Conservation (phyloP, 2,797 vertebrate genomes). For the Lutjanus campechanus region DNA sequence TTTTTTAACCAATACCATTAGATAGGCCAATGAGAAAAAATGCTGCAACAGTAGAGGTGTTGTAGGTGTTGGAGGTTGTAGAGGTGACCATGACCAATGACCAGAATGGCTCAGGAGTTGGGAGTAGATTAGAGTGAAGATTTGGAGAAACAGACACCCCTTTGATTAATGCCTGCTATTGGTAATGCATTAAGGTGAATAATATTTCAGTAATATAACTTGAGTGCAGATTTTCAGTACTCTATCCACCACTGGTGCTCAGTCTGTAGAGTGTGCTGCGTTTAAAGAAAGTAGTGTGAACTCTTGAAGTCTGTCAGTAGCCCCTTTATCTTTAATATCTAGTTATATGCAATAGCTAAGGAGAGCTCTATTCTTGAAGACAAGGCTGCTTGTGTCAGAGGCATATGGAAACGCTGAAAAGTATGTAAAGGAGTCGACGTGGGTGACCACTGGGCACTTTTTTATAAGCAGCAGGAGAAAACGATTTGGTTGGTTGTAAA, state of each 20-base stretch:
- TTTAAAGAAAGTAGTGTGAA: neutral
- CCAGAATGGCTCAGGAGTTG: too few species aligned
- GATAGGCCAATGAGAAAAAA: too few species aligned
- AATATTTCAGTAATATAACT: too few species aligned
- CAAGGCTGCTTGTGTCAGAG: conserved; percentile 50
- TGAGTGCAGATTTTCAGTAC: too few species aligned
- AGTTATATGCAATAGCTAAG: neutral
- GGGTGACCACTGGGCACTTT: conserved; percentile 63
- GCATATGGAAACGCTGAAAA: conserved; percentile 43
- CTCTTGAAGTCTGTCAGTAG: conserved; percentile 4
- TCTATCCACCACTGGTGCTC: neutral
- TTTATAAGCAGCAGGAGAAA: conserved; percentile 78
- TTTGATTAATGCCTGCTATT: too few species aligned
- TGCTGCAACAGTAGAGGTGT: too few species aligned
- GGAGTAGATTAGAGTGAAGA: too few species aligned
- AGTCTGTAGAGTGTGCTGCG: neutral
- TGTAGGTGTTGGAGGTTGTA: too few species aligned
- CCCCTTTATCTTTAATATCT: conserved; percentile 20
- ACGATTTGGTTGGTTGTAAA: conserved; percentile 73
- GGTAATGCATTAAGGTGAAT: too few species aligned
- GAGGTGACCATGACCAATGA: too few species aligned
- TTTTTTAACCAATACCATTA: too few species aligned
- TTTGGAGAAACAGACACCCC: too few species aligned
- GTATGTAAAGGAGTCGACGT: conserved; percentile 53
- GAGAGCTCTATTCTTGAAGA: conserved; percentile 27